Percentiles rank a stretch among this genome's conserved stretches.
Conservation (phyloP, 2,888 invertebrate species). For the Nomada hirtipes region DNA sequence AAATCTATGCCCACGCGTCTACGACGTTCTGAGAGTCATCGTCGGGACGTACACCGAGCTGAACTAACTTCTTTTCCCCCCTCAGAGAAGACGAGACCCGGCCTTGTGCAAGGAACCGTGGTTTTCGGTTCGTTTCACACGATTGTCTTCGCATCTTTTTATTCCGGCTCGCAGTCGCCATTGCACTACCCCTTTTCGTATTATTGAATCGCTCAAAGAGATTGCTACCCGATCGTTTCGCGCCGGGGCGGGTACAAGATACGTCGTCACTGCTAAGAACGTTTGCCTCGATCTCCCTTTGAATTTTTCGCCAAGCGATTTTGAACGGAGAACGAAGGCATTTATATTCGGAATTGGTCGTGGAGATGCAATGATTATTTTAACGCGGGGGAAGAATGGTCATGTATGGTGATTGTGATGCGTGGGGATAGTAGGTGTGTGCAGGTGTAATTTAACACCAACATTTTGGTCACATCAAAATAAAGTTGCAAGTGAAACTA, state of each 20-base stretch:
- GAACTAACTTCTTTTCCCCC: background rate
- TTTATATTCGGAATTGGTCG: no score
- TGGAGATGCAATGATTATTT: no score
- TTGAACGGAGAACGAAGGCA: background rate
- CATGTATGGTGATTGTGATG: no score
- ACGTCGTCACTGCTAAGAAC: background rate
- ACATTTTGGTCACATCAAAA: no score
- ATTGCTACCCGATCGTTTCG: constrained; percentile 34
- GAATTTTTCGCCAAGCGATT: background rate
- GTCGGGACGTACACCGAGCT: background rate
- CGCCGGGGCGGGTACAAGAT: background rate
- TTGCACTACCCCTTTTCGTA: constrained; percentile 43
- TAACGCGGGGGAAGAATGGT: no score
- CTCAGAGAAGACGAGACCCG: constrained; percentile 66
- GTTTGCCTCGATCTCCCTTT: constrained; percentile 4
- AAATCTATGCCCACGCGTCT: constrained; percentile 43
- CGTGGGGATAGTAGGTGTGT: no score
- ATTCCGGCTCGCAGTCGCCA: constrained; percentile 50
- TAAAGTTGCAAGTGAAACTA: no score
- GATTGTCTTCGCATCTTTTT: constrained; percentile 40
- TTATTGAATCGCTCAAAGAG: constrained; percentile 30
- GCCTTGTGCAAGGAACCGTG: constrained; percentile 51
- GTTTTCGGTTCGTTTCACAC: constrained; percentile 53
- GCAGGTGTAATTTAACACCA: no score
- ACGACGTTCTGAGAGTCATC: constrained; percentile 12